Evolutionary conservation across 2,113 vertebrate genomes (phyloP).

Genomic region (Myrmecobius fasciatus): DNA sequence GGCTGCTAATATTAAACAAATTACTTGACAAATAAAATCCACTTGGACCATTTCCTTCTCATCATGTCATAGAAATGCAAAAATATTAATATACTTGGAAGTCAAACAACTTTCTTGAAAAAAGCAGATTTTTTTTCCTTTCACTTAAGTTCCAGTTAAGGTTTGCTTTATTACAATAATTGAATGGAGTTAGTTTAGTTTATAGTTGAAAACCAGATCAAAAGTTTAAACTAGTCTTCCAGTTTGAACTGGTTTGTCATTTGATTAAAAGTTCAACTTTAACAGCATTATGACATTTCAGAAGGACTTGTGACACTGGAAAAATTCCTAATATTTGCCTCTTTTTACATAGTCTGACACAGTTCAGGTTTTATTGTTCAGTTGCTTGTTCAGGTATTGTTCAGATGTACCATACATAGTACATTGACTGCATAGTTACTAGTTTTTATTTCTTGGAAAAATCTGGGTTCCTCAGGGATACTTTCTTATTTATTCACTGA

Average conservation of each 20-base stretch:
- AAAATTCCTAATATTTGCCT: conserved; percentile 40
- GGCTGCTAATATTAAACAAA: neutral
- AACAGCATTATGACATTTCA: neutral
- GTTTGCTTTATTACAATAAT: conserved; percentile 36
- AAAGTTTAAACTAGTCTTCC: conserved; percentile 23
- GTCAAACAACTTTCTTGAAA: conserved; percentile 10
- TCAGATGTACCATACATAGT: neutral
- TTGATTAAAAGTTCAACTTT: conserved; percentile 33
- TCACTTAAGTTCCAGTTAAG: conserved; percentile 29
- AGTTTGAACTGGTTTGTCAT: neutral
- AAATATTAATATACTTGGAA: conserved; percentile 7
- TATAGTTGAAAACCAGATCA: conserved; percentile 32
- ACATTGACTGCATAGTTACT: conserved; percentile 3
- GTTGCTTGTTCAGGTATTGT: conserved; percentile 20
- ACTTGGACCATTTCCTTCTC: neutral
- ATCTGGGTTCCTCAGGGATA: conserved; percentile 14
- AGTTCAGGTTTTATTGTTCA: too few relatives aligned
- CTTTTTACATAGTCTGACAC: conserved; percentile 29
- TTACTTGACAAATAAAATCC: neutral
- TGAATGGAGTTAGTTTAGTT: conserved; percentile 27
- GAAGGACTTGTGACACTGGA: neutral
- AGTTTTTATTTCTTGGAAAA: neutral
- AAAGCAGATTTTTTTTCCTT: conserved; percentile 19
- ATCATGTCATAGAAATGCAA: neutral
- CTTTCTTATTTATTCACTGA: conserved; percentile 39